These are phyloP conservation scores for Dasyornis broadbenti DNA, from an alignment of 2,113 vertebrate species.

Conservation along the genomic window DNA sequence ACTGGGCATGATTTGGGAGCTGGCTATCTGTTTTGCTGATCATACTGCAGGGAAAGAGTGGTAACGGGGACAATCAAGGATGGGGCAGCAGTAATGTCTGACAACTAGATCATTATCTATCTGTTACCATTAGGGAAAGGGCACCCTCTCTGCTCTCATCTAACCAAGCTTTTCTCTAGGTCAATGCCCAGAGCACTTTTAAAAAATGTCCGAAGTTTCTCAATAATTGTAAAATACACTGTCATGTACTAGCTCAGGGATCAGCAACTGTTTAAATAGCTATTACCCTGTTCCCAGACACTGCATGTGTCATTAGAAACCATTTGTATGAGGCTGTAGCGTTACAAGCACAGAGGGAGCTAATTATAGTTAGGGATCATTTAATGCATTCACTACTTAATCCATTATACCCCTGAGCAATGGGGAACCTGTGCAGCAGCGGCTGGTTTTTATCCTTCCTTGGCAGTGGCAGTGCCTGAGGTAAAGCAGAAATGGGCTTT, in stretches of 20 bases:
- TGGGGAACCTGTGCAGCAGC: conserved; percentile 1
- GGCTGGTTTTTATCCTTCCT: neutral
- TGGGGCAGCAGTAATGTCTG: neutral
- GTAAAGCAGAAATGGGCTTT: neutral
- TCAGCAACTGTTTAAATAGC: conserved; percentile 31
- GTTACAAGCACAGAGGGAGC: conserved; percentile 43
- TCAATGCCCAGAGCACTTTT: neutral
- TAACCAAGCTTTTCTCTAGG: conserved; percentile 22
- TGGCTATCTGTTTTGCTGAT: neutral
- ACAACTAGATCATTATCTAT: neutral
- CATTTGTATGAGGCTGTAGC: conserved; percentile 31
- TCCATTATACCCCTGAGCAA: conserved; percentile 11
- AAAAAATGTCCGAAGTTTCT: neutral
- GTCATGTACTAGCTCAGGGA: neutral
- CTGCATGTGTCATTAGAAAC: conserved; percentile 51
- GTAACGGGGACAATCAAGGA: neutral
- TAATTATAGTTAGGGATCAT: conserved; percentile 58
- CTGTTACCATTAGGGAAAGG: neutral
- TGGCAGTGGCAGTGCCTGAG: neutral
- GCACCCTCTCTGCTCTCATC: neutral
- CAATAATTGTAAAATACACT: conserved; percentile 14
- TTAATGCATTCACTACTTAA: conserved; percentile 45
- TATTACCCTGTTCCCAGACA: conserved; percentile 26
- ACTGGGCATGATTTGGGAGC: neutral
- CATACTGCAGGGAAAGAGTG: neutral